Evolutionary conservation across 1,140 invertebrate species (phyloP), one percentile per base, ranked within the genome.

Genomic region (Uloborus diversus): DNA sequence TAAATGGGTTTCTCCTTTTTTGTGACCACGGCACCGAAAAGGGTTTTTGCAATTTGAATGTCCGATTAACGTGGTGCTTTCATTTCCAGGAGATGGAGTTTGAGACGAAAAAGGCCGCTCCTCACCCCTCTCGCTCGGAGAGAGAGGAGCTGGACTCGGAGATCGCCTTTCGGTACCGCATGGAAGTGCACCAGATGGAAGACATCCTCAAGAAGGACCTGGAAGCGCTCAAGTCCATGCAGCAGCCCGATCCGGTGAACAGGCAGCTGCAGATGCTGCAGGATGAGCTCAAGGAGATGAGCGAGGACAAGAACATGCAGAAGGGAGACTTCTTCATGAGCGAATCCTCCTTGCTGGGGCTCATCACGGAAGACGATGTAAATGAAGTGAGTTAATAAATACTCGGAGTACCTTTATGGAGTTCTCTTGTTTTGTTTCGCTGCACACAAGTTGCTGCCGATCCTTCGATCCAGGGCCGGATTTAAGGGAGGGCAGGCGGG

Each of bases 191-290:
- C 13, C 14, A 20, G 4, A 37, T 65, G 62, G 62, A 65, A 2
- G 62, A 65, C 27, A 35, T 65, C 0, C 25, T 65, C 32, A 65
- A 65, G 33, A 65, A 65, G 33, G 62, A 65, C 20, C 14, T 35
- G 33, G 35, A 65, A 42, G 30, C 33, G 13, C 25, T 65, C 11
- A 25, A 25, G 4, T 11, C 27, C 13, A 37, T 65, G 62, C 13
- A 35, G 13, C 62, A 65, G 25, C 62, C 62, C 23, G 62, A 65
- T 5, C 32, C 42, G n/a, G 62, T 65, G 13, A 47, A 25, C n/a
- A 33, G 42, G 20, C 62, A 65, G 30, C 25, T 65, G 30, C 27
- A 28, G 9, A 11, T n/a, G 32, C 37, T 65, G n/a, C 62, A 65
- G 49, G 23, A 53, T 1, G 49, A 53, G n/a, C 20, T 53, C 5